phyloP scores from a whole-genome alignment of 2,113 vertebrate species.

The Notothenia rossii region DNA sequence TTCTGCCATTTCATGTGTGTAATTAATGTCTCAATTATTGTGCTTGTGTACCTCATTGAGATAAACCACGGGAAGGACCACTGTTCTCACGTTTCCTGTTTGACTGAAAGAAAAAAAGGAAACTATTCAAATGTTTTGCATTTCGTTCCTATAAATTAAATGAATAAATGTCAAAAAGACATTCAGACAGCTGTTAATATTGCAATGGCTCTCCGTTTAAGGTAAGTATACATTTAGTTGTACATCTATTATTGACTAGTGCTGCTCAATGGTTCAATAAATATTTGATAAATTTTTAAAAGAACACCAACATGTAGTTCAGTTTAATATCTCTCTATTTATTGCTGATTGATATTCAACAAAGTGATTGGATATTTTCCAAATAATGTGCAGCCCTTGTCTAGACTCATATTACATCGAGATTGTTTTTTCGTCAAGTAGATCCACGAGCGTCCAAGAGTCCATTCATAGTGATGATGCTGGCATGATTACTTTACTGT shows the following conservation, averaged over 20 bases:
- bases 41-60: slow-evolving; percentile 87
- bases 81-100: slow-evolving; percentile 86
- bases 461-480: slow-evolving; percentile 61
- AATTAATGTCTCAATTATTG: not conserved
- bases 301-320: too few relatives aligned
- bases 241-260: not conserved
- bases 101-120: slow-evolving; percentile 78
- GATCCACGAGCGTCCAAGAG: slow-evolving; percentile 60
- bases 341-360: too few relatives aligned
- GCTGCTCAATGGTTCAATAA: too few relatives aligned
- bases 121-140: not conserved
- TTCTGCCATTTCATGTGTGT: not conserved
- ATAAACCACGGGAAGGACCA: slow-evolving; percentile 93
- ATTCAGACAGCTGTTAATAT: not conserved
- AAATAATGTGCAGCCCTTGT: not conserved
- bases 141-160: not conserved
- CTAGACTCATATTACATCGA: not conserved
- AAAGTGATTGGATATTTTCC: too few relatives aligned
- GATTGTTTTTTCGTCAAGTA: slow-evolving; percentile 1
- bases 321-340: too few relatives aligned
- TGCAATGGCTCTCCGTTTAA: too few relatives aligned
- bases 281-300: too few relatives aligned
- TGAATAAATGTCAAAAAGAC: not conserved
- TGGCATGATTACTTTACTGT: slow-evolving; percentile 53
- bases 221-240: not conserved